Percentiles rank a stretch among this genome's conserved stretches.
These are phyloP conservation scores for Nymphicus hollandicus DNA, from an alignment of 2,113 vertebrate genomes.

Conservation along the genomic window DNA sequence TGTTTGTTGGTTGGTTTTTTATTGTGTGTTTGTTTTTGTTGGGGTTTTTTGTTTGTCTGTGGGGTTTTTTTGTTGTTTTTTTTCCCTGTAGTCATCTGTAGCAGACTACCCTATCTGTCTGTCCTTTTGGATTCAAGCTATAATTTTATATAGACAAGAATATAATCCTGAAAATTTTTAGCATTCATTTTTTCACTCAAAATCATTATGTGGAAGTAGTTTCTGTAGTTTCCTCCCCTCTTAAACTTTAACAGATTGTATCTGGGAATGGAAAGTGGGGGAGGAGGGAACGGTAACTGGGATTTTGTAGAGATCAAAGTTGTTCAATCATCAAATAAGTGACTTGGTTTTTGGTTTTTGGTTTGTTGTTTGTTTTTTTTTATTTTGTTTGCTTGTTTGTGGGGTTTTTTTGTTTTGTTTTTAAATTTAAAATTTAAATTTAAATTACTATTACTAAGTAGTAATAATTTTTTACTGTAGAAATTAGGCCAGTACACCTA, in stretches of 20 bases:
- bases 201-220: not conserved
- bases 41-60: not conserved
- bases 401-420: not conserved
- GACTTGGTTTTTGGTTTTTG: accelerated
- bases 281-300: not conserved
- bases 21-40: not conserved
- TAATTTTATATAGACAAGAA: not conserved
- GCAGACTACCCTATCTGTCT: not conserved
- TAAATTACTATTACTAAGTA: not conserved
- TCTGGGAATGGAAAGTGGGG: not conserved
- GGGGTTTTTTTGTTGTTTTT: not conserved
- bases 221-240: not conserved
- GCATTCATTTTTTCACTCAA: not conserved
- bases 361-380: not conserved
- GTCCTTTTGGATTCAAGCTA: not conserved
- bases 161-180: not conserved
- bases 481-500: not conserved
- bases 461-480: not conserved
- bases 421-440: too few species aligned
- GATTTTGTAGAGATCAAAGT: not conserved
- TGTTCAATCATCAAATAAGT: not conserved
- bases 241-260: not conserved
- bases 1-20: not conserved
- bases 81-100: not conserved
- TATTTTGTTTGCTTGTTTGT: not conserved